Base-by-base conservation (phyloP, 2,888 invertebrate species). In the Leptinotarsa haldemani region DNA sequence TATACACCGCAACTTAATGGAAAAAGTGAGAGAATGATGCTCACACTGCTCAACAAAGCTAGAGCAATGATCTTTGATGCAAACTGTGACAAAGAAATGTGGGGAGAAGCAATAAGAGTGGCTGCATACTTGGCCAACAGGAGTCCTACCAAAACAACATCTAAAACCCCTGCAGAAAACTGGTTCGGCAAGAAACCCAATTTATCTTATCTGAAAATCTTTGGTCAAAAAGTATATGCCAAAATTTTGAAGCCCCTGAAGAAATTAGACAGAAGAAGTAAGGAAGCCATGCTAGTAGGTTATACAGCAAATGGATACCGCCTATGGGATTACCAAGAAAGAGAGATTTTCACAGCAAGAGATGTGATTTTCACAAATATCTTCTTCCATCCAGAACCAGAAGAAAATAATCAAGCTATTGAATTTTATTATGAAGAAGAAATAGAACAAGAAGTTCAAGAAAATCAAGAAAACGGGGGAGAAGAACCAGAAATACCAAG, bases 251-350 rank as follows among this genome's bases (percentile, higher is more conserved):
- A 22, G 25, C 25, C 4, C 25, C 63, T 63, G 25, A 63, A 63
- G 40, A 40, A 63, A 63, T 22, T 40, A 30, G 63, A 63, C 18
- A 20, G 15, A 63, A 63, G 63, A 63, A 63, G 63, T 63, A 20
- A 53, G 18, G 9, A 53, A 53, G 5, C n/a, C 20, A 18, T 53
- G n/a, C 9, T 53, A 18, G 18, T 53, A 18, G 53, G 53, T n/a
- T 20, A 53, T 53, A 18, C 53, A 20, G 20, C n/a, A 5, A 20
- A 53, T 53, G 53, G 20, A 5, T 53, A 53, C 18, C 53, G 18
- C 20, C 18, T 53, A 18, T 53, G 53, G 53, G 20, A 53, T 20
- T 9, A 5, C 4, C 53, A 53, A 18, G 18, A 5, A 18, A 53
- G 53, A 53, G 18, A 53, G 9, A 53, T 53, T 18, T 53, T 18